A percentile compares a stretch with the other conserved stretches of the same genome.
Conservation (phyloP, 2,888 invertebrate species). For the Drosophila rubida region DNA sequence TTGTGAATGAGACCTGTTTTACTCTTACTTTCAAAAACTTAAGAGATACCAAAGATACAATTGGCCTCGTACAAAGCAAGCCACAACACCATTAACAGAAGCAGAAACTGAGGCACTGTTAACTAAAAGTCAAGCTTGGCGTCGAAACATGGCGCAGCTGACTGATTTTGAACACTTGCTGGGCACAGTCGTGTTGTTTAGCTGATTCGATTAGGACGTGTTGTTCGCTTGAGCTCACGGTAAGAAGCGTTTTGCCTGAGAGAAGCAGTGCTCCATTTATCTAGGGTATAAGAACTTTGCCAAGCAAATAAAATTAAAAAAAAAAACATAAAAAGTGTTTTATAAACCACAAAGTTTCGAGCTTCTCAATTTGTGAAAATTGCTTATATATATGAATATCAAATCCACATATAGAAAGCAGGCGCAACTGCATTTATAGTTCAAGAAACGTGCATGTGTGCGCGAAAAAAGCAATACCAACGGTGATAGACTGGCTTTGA, state of each 20-base stretch:
- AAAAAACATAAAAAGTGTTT: neutral
- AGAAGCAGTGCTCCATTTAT: constrained; percentile 14
- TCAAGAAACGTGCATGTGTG: constrained; percentile 60
- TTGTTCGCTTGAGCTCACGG: constrained; percentile 71
- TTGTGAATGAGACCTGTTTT: constrained; percentile 46
- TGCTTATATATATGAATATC: constrained; percentile 51
- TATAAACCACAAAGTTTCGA: neutral
- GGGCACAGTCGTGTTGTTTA: constrained; percentile 75
- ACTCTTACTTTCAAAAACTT: constrained; percentile 78
- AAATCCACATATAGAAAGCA: constrained; percentile 66
- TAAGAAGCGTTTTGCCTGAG: constrained; percentile 49
- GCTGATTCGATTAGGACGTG: constrained; percentile 72
- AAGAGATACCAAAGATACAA: constrained; percentile 54
- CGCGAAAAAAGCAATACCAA: constrained; percentile 56
- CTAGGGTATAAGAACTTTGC: constrained; percentile 11
- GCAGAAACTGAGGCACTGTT: constrained; percentile 47
- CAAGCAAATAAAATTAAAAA: constrained; percentile 4
- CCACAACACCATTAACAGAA: constrained; percentile 13
- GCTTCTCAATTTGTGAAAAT: constrained; percentile 37
- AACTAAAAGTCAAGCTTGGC: constrained; percentile 50
- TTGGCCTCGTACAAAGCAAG: constrained; percentile 3
- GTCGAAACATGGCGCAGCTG: constrained; percentile 52
- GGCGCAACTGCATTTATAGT: constrained; percentile 69
- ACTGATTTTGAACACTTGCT: constrained; percentile 53
- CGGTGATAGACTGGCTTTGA: constrained; percentile 60